A percentile compares a stretch with the other conserved stretches of the same genome.
Conservation (phyloP, 2,888 invertebrate species). For the Camptogramma bilineatum region DNA sequence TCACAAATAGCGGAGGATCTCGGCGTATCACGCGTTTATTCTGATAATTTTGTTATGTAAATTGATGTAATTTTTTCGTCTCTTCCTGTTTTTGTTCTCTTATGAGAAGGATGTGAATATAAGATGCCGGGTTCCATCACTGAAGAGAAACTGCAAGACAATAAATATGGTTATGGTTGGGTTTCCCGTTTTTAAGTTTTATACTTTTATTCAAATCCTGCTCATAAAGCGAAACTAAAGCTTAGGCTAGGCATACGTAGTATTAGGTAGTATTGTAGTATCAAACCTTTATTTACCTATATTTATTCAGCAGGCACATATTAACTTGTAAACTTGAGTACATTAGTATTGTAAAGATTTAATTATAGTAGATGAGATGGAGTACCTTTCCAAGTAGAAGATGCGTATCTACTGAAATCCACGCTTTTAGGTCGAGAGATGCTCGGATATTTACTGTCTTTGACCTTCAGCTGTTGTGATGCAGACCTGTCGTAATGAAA, state of each 20-base stretch:
- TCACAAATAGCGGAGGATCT: conserved; percentile 3
- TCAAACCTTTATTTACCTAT: no score
- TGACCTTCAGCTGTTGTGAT: conserved; percentile 37
- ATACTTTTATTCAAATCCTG: no score
- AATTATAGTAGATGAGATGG: neutral
- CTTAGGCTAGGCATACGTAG: no score
- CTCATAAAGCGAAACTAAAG: no score
- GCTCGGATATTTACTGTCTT: conserved; percentile 45
- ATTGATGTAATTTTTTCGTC: neutral
- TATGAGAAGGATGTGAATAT: conserved; percentile 1
- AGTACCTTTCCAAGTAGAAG: conserved; percentile 67
- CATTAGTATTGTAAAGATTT: no score
- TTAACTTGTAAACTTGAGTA: no score
- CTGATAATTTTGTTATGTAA: neutral
- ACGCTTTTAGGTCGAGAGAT: conserved; percentile 54
- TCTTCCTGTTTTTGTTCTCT: conserved; percentile 7
- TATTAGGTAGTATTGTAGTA: no score
- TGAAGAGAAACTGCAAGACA: neutral
- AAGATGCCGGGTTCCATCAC: neutral
- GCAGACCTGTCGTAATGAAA: conserved; percentile 42
- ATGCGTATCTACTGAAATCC: conserved; percentile 60
- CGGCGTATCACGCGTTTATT: neutral
- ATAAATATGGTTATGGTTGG: neutral
- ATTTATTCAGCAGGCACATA: no score
- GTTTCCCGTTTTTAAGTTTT: neutral